phyloP scores from a whole-genome alignment of 1,140 invertebrate species.

The Pseudoatta argentina region DNA sequence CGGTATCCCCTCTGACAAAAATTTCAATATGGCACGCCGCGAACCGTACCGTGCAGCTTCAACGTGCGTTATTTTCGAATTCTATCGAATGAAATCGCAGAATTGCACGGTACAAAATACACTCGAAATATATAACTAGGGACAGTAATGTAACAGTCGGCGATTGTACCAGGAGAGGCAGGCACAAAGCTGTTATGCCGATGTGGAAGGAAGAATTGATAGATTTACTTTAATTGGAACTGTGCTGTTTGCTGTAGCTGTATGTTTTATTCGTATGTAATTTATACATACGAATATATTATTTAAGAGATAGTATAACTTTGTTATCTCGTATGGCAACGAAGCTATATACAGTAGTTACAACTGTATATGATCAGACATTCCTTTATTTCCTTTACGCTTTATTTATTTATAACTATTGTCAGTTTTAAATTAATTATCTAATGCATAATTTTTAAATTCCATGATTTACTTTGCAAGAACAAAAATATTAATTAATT shows the following conservation, averaged over 20 bases:
- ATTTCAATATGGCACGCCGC: slow-evolving; percentile 78
- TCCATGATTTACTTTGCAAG: neutral
- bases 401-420: neutral
- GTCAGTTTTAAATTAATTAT: neutral
- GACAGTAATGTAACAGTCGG: slow-evolving; percentile 42
- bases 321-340: neutral
- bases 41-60: slow-evolving; percentile 42
- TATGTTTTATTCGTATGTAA: neutral
- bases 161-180: neutral
- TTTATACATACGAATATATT: neutral
- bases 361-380: slow-evolving; percentile 3
- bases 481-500: slow-evolving; percentile 37
- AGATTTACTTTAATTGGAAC: slow-evolving; percentile 43
- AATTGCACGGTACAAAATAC: slow-evolving; percentile 54
- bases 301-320: neutral
- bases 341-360: neutral
- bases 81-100: slow-evolving; percentile 61
- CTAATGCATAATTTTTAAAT: neutral
- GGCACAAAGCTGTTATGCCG: neutral
- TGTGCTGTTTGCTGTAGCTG: neutral
- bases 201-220: slow-evolving; percentile 38
- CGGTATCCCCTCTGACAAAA: slow-evolving; percentile 79
- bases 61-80: slow-evolving; percentile 54
- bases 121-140: slow-evolving; percentile 49
- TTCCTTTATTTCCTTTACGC: neutral